Conservation (phyloP, 2,797 vertebrate species). For the Micromesistius poutassou region DNA sequence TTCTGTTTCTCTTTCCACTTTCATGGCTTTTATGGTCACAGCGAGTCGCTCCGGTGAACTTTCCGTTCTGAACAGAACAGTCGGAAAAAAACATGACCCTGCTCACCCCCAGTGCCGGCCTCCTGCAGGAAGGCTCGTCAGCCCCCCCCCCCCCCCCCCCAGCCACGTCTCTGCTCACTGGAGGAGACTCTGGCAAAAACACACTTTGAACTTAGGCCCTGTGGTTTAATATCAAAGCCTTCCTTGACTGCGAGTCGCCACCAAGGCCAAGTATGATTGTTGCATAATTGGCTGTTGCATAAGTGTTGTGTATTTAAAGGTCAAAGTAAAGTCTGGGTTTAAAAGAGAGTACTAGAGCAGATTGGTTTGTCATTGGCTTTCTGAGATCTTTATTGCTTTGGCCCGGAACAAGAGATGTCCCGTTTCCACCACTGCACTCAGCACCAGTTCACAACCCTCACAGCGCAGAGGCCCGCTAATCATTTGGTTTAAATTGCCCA, state of each 20-base stretch:
- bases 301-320: neutral
- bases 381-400: neutral
- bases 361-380: neutral
- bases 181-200: neutral
- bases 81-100: conserved; percentile 59
- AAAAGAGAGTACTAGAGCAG: neutral
- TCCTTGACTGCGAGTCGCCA: neutral
- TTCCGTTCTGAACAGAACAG: conserved; percentile 59
- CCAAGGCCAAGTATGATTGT: neutral
- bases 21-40: conserved; percentile 69
- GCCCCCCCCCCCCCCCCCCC: neutral
- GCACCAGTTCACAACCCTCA: neutral
- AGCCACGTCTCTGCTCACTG: neutral
- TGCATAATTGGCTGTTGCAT: neutral
- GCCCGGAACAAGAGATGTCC: neutral
- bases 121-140: neutral
- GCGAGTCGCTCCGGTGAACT: conserved; percentile 58
- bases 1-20: conserved; percentile 53
- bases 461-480: neutral
- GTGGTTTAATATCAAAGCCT: neutral
- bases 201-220: neutral
- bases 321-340: neutral
- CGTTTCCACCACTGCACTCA: neutral
- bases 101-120: neutral
- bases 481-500: neutral